Base-by-base conservation (phyloP, 1,140 invertebrate species). In the Limonius californicus region DNA sequence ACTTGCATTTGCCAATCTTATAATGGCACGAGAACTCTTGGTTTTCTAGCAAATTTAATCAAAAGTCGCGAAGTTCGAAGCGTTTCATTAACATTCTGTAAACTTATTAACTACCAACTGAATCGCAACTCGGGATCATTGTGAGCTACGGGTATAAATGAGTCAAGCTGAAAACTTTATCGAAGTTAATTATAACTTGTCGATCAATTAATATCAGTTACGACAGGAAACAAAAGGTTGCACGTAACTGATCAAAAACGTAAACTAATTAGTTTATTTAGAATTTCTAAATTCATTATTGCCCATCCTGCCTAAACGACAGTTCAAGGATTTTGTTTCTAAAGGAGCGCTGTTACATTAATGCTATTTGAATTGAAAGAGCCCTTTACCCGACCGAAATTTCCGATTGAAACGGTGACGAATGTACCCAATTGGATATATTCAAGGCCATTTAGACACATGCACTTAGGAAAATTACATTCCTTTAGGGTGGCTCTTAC, bases 31-130 rank as follows among this genome's bases (percentile, higher is more conserved):
- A 50, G 20, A 50, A 50, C 14, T 50, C 15, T 50, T 50, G 45
- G 45, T 50, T 50, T 50, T 21, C 14, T 50, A 50, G 9, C 12
- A 50, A 50, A 50, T 50, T 50, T 50, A 50, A 50, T 50, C 45
- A 50, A 50, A 50, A 50, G 35, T 39, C 35, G 35, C n/a, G n/a
- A 39, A 39, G 45, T 50, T 50, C 45, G 45, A 50, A 50, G 45
- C 45, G 45, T 16, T 50, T 50, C 45, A 50, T 50, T 50, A 50
- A 50, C 45, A 50, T 50, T 50, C 45, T 50, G 45, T 50, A 50
- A 50, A 50, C 45, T 50, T 50, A 50, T 50, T 50, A 50, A n/a
- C 45, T 50, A 18, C 45, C 45, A 50, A 50, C 45, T 7, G 45
- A 50, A 50, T 50, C 20, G 45, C n/a, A 50, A 50, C 45, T 50